Conservation (phyloP, 2,113 vertebrate species). For the Callipepla californica region DNA sequence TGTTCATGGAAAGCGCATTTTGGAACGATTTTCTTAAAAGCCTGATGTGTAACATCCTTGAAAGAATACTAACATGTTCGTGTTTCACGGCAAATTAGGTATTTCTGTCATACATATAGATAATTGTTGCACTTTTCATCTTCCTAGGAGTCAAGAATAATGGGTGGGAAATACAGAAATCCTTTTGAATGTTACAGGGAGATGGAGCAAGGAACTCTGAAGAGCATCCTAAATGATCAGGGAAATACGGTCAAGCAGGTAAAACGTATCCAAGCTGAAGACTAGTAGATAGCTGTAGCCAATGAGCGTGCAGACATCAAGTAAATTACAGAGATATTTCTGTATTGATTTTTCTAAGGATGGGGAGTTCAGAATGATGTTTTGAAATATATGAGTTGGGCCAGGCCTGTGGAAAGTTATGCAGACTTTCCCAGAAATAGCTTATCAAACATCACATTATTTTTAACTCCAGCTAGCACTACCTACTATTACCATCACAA, state of each 20-base stretch:
- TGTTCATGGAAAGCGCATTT: not conserved
- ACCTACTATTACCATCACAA: slow-evolving; percentile 2
- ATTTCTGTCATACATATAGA: not conserved
- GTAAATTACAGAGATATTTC: slow-evolving; percentile 23
- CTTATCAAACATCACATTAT: not conserved
- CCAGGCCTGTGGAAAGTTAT: not conserved
- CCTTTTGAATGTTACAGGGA: not conserved
- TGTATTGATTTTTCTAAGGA: slow-evolving; percentile 50
- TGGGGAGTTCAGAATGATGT: not conserved
- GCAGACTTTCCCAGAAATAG: not conserved
- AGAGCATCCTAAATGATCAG: slow-evolving; percentile 4
- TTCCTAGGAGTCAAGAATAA: not conserved
- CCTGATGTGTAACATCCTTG: not conserved
- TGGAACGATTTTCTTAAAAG: not conserved
- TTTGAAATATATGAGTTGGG: slow-evolving; percentile 19
- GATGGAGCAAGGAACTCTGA: not conserved
- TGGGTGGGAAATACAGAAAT: not conserved
- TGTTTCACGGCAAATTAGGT: not conserved
- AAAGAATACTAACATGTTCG: not conserved
- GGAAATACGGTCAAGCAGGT: not conserved
- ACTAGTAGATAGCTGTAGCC: slow-evolving; percentile 26
- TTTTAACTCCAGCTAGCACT: slow-evolving; percentile 17
- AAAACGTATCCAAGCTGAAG: slow-evolving; percentile 16
- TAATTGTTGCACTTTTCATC: not conserved
- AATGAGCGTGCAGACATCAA: slow-evolving; percentile 15